Evolutionary conservation across 2,113 vertebrate genomes (phyloP), one percentile per base, ranked within the genome.

Genomic region (Vanacampus margaritifer): DNA sequence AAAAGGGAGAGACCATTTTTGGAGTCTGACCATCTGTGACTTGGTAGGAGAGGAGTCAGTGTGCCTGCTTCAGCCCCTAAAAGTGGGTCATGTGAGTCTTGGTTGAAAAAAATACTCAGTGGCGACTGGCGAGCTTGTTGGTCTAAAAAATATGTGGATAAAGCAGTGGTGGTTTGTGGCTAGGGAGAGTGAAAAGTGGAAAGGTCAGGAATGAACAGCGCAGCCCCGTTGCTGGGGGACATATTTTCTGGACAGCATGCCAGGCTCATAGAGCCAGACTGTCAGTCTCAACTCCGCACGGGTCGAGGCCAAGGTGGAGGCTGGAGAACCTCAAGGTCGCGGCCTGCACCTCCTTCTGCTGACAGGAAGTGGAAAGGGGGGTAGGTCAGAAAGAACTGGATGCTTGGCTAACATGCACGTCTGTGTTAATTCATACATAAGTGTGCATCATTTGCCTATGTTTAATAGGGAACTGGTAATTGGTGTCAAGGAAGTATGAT

Each of bases 1-100:
- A 65, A 76, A 58, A 53, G 9, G 51, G 67, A 50, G 13, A 45
- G 32, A 11, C 39, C 17, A 35, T 43, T 48, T 45, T 46, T 21
- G 63, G 74, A 80, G 68, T 81, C 58, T 10, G 39, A 71, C 81
- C 80, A 86, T 80, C 70, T 78, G 79, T 71, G 69, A 78, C 80
- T 74, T 72, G 16, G 67, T 36, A 14, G 59, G 59, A 74, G 41
- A 50, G 26, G 26, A 43, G 64, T 54, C 36, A 46, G n/a, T 68
- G 71, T 72, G 73, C 76, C 70, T 80, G 75, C 73, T 83, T 79
- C 72, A 74, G 74, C 72, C 84, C 76, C 79, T 54, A 67, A 80
- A 89, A 89, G 68, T 89, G 84, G 89, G 87, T 88, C 87, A 84
- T 68, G 53, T 69, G 82, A 79, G 79, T 87, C 70, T 79, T 79